Evolutionary conservation across 2,113 vertebrate species (phyloP).

Genomic region (Bostrychus sinensis): DNA sequence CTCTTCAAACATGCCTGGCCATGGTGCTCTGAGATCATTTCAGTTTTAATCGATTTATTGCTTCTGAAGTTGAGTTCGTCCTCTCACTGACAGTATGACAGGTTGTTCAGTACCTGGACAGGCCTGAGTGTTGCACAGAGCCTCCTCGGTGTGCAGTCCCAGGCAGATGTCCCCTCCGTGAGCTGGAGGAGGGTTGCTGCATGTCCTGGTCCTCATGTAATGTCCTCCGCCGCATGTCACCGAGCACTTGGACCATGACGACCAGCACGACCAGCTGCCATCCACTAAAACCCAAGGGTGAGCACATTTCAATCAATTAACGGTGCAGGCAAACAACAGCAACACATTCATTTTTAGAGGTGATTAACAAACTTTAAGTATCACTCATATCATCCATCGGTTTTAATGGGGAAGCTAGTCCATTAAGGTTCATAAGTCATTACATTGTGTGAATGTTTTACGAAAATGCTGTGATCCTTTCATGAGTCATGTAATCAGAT

Average conservation of each 20-base stretch:
- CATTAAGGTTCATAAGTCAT: slow-evolving; percentile 62
- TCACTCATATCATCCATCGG: slow-evolving; percentile 65
- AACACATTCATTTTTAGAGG: slow-evolving; percentile 4
- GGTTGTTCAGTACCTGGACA: slow-evolving; percentile 85
- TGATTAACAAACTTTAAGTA: neutral
- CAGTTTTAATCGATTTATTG: too few species aligned
- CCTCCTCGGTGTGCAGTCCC: slow-evolving; percentile 95
- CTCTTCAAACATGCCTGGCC: too few species aligned
- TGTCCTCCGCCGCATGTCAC: slow-evolving; percentile 95
- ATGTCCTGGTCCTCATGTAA: slow-evolving; percentile 93
- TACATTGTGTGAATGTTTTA: neutral
- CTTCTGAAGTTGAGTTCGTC: too few species aligned
- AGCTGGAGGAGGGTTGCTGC: slow-evolving; percentile 90
- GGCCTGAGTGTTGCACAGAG: slow-evolving; percentile 90
- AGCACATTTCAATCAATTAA: neutral
- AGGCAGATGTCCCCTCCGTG: slow-evolving; percentile 97
- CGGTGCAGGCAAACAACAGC: neutral
- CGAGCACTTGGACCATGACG: slow-evolving; percentile 95
- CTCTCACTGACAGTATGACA: too few species aligned
- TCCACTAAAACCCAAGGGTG: slow-evolving; percentile 83
- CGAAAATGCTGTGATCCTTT: neutral
- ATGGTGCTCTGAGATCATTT: too few species aligned
- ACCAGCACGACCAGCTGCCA: slow-evolving; percentile 97
- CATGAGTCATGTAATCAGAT: too few species aligned
- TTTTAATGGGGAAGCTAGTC: slow-evolving; percentile 69